Base-by-base conservation (phyloP, 2,888 invertebrate species). In the Hesperia comma region DNA sequence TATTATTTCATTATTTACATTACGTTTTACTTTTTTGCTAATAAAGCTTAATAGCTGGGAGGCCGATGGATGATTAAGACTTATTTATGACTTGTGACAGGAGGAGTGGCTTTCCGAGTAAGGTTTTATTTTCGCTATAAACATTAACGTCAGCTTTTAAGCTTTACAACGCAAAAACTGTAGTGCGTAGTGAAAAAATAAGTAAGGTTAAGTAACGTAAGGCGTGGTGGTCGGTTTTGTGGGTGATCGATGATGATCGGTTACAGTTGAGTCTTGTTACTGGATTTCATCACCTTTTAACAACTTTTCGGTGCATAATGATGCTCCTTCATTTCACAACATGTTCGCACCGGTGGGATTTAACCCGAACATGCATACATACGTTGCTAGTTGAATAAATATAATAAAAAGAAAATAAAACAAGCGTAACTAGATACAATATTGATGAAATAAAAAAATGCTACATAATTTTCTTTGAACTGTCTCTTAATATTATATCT, bases 41-140 rank as follows among this genome's bases (percentile, higher is more conserved):
- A 12, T 41, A 10, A 17, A 46, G 15, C 17, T 17, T 17, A 15
- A 15, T 15, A 43, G 0, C 17, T 15, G 6, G 43, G 17, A 46
- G 8, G 19, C 21, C 26, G 60, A 54, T 15, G 32, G 41, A n/a
- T 54, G 53, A 54, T 66, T 66, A 33, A 66, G 46, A 54, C 60
- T 66, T 60, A 66, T 66, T 66, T 60, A 66, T 53, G 53, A 66
- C 54, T 12, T 43, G 33, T 26, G 21, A 60, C 58, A 32, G 43
- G 21, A 15, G 15, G 58, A 32, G 33, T 33, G 60, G 6, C 1
- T 12, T 14, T 5, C 60, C 60, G 21, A 33, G 54, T 54, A 66
- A 14, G 66, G 66, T 41, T 66, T 58, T 66, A 66, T 66, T 33
- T 53, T 19, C 32, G 19, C 43, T 53, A 53, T 54, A 53, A 43